Percentiles rank a stretch among this genome's conserved stretches.
phyloP scores from a whole-genome alignment of 2,888 invertebrate species.

The Oxyscelio sp. region DNA sequence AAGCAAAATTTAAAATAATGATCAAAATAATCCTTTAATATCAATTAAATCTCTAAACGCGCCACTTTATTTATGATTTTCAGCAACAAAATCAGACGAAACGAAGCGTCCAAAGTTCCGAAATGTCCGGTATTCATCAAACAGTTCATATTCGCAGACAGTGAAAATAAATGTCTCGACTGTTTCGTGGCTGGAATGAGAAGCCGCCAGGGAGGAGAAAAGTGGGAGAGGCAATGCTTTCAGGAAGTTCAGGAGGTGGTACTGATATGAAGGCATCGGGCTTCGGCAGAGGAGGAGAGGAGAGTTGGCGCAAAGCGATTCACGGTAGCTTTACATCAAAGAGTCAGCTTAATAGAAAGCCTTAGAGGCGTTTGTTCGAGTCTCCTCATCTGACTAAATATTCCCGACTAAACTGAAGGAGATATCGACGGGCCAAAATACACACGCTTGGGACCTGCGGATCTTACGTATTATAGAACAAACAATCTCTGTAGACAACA shows the following conservation, averaged over 20 bases:
- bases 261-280: conserved; percentile 66
- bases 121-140: conserved; percentile 57
- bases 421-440: conserved; percentile 87
- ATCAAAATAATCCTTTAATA: no score
- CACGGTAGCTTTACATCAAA: conserved; percentile 87
- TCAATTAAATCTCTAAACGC: background rate
- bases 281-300: conserved; percentile 51
- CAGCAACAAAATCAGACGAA: conserved; percentile 33
- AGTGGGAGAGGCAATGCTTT: conserved; percentile 47
- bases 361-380: conserved; percentile 90
- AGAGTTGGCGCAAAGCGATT: conserved; percentile 84
- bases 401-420: conserved; percentile 84
- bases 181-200: conserved; percentile 36
- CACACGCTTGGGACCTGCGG: conserved; percentile 82
- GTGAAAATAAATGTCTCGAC: conserved; percentile 62
- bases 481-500: conserved; percentile 82
- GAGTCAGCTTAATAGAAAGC: conserved; percentile 90
- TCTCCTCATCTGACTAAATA: conserved; percentile 89
- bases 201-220: conserved; percentile 49
- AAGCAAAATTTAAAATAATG: no score
- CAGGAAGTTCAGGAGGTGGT: conserved; percentile 70
- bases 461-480: conserved; percentile 85
- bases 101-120: conserved; percentile 24
- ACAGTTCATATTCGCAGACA: conserved; percentile 54
- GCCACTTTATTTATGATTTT: background rate